A percentile compares a stretch with the other conserved stretches of the same genome.
Conservation (phyloP, 1,140 invertebrate genomes). For the Daktulosphaira vitifoliae region DNA sequence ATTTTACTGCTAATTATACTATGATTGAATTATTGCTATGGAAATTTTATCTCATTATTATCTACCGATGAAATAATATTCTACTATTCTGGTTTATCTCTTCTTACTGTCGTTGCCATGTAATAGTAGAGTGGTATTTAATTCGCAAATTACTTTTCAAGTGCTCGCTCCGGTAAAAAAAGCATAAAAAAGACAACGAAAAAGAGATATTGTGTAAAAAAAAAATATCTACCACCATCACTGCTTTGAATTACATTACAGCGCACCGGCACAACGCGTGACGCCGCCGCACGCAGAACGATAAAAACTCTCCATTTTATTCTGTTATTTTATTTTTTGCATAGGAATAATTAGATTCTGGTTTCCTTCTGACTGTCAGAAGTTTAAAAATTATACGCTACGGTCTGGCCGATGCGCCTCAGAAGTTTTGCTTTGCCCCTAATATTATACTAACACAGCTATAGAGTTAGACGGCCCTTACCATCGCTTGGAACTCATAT, state of each 20-base stretch:
- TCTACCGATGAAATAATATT: too few relatives aligned
- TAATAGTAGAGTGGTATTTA: background rate
- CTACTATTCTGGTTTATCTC: background rate
- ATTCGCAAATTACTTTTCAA: slow-evolving; percentile 31
- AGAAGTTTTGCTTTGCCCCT: slow-evolving; percentile 18
- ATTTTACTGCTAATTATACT: too few relatives aligned
- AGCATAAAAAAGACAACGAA: too few relatives aligned
- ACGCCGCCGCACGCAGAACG: slow-evolving; percentile 5
- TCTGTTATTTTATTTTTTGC: background rate
- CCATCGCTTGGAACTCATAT: too few relatives aligned
- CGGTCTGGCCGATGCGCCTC: slow-evolving; percentile 5
- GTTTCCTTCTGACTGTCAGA: slow-evolving; percentile 22
- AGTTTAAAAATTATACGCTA: slow-evolving; percentile 33
- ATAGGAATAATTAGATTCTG: slow-evolving; percentile 27
- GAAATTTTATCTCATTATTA: too few relatives aligned
- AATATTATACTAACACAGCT: too few relatives aligned
- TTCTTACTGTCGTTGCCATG: background rate
- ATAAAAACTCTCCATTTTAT: slow-evolving; percentile 8
- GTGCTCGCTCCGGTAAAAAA: too few relatives aligned
- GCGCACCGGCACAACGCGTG: slow-evolving; percentile 6
- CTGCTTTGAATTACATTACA: background rate
- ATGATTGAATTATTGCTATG: too few relatives aligned
- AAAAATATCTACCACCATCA: background rate
- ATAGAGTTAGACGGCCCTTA: too few relatives aligned
- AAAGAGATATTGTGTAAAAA: background rate